Evolutionary conservation across 2,888 invertebrate genomes (phyloP).

Genomic region (Lissocephala sabroskyi): DNA sequence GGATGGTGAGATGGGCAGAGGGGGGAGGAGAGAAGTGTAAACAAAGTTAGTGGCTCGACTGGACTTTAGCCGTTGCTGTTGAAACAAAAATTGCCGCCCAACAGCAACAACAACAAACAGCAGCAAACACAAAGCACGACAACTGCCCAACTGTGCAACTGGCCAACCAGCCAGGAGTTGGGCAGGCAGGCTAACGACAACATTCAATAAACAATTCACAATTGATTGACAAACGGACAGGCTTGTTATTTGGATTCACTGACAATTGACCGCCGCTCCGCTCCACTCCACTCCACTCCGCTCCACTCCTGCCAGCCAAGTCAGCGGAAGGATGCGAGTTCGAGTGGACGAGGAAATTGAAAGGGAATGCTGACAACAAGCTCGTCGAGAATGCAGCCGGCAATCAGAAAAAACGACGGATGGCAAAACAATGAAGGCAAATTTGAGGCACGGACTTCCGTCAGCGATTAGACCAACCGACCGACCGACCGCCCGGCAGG

Average conservation of each 20-base stretch:
- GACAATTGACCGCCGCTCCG: slow-evolving; percentile 38
- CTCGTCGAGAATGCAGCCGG: slow-evolving; percentile 33
- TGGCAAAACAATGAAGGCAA: slow-evolving; percentile 54
- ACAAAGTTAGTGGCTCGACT: slow-evolving; percentile 29
- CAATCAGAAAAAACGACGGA: slow-evolving; percentile 12
- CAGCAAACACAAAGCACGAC: slow-evolving; percentile 4
- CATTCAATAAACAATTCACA: slow-evolving; percentile 66
- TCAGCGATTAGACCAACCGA: slow-evolving; percentile 40
- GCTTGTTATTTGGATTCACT: slow-evolving; percentile 49
- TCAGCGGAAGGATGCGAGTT: slow-evolving; percentile 57
- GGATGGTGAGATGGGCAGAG: slow-evolving; percentile 3
- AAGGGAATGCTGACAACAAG: slow-evolving; percentile 62
- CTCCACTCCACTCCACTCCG: too few species aligned
- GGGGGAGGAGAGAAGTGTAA: slow-evolving; percentile 37
- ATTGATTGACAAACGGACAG: slow-evolving; percentile 65
- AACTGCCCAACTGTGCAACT: too few species aligned
- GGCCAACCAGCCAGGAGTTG: slow-evolving; percentile 3
- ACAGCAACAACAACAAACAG: slow-evolving; percentile 34
- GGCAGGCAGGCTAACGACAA: slow-evolving; percentile 44
- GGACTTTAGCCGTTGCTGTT: slow-evolving; percentile 17
- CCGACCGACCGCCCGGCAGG: too few species aligned
- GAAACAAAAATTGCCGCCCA: slow-evolving; percentile 35
- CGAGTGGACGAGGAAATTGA: slow-evolving; percentile 62
- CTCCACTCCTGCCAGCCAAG: slow-evolving; percentile 24
- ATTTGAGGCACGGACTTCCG: slow-evolving; percentile 56